Percentiles rank a stretch among this genome's conserved stretches.
These are phyloP conservation scores for Acrocyrtus sp. DNA, from an alignment of 2,888 invertebrate genomes.

Conservation along the genomic window DNA sequence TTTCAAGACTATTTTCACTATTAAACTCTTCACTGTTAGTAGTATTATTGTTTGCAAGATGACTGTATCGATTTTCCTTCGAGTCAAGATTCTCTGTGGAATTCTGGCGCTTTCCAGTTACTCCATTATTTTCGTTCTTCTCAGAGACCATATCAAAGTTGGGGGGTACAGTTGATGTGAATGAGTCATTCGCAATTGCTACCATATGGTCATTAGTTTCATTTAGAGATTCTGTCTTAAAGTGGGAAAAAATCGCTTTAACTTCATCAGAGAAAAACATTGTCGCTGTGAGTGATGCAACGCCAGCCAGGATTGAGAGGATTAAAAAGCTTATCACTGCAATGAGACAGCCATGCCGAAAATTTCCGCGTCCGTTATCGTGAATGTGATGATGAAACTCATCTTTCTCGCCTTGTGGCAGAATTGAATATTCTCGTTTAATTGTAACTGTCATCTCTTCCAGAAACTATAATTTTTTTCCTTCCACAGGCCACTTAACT, in stretches of 20 bases:
- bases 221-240: conserved; percentile 35
- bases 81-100: conserved; percentile 17
- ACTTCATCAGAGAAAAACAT: conserved; percentile 48
- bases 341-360: conserved; percentile 22
- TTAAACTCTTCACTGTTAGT: background rate
- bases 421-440: conserved; percentile 41
- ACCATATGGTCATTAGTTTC: background rate
- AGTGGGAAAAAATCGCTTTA: conserved; percentile 18
- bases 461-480: too few relatives aligned
- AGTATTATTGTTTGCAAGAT: background rate
- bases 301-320: conserved; percentile 43
- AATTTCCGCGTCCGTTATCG: background rate
- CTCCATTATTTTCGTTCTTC: too few relatives aligned
- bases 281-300: conserved; percentile 34
- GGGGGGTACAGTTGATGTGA: background rate
- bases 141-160: too few relatives aligned
- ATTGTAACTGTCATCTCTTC: conserved; percentile 18
- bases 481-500: too few relatives aligned
- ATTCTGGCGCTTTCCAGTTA: conserved; percentile 10
- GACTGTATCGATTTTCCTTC: conserved; percentile 18
- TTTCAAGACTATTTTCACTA: conserved; percentile 12
- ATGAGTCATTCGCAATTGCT: background rate
- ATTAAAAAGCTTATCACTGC: conserved; percentile 18
- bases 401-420: conserved; percentile 45
- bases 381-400: conserved; percentile 52